Base-by-base conservation (phyloP, 2,888 invertebrate species). In the Andrena minutula region DNA sequence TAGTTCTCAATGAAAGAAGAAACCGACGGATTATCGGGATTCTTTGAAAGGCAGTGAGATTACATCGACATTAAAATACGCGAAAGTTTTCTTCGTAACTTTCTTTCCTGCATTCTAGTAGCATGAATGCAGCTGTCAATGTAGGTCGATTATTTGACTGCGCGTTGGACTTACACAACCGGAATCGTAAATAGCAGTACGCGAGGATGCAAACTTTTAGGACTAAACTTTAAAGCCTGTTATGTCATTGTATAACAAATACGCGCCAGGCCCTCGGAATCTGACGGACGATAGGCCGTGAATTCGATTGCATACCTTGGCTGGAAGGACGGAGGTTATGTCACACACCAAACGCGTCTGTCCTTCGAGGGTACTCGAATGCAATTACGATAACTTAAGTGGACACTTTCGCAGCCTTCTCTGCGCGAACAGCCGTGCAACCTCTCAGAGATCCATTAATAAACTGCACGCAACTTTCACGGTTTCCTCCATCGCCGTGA, bases 401-500 rank as follows among this genome's bases (percentile, higher is more conserved):
- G 23, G 28, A 61, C 64, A 75, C n/a, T 28, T 73, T 66, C 58
- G 32, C 65, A 83, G 75, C 60, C 56, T 76, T 72, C 70, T 74
- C 78, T 69, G 60, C 69, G 58, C 47, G 60, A 66, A 72, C 79
- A 6, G 16, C 69, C 58, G 28, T 41, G 51, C 82, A 83, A 80
- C 56, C 84, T 61, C 79, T 83, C 75, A 66, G 73, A 81, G 82
- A 79, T 73, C 83, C 89, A 81, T 86, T 82, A 86, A 85, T 83
- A 82, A 83, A 89, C 88, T 86, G 80, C 76, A 75, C 77, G 64
- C 73, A 74, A 79, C 88, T 86, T 83, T 88, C 85, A 78, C 86
- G 41, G 73, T 72, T 75, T 77, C 83, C 75, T 82, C 74, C 83
- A 79, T 82, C 79, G 61, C 60, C 78, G 80, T 66, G 76, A 72